phyloP scores from a whole-genome alignment of 2,888 invertebrate species.

The Listrodromus nycthemerus region DNA sequence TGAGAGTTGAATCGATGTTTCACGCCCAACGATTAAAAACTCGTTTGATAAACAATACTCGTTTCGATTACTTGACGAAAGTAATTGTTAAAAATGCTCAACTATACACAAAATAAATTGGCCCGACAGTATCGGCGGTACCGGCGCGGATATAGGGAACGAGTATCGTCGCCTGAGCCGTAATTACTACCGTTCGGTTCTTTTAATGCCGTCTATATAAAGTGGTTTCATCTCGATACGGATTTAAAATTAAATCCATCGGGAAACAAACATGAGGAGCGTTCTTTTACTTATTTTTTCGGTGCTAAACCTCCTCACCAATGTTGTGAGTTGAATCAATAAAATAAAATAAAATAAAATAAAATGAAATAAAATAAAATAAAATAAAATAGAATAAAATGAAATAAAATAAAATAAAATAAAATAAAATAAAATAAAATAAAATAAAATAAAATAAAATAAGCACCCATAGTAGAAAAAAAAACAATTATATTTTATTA shows the following conservation, averaged over 20 bases:
- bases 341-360: background rate
- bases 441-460: background rate
- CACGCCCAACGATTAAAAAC: slow-evolving; percentile 1
- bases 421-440: background rate
- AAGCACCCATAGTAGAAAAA: too few relatives aligned
- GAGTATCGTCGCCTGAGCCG: background rate
- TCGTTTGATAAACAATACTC: slow-evolving; percentile 7
- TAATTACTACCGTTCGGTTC: background rate
- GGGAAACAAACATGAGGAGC: slow-evolving; percentile 54
- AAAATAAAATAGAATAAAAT: slow-evolving; percentile 16
- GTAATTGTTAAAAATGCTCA: slow-evolving; percentile 7
- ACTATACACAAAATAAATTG: slow-evolving; percentile 29
- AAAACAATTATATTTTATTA: background rate
- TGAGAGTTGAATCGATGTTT: slow-evolving; percentile 19
- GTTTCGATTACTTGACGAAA: background rate
- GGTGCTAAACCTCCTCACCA: slow-evolving; percentile 18
- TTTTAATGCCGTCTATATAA: slow-evolving; percentile 55
- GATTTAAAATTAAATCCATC: slow-evolving; percentile 20
- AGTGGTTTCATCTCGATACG: slow-evolving; percentile 37
- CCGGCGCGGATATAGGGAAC: slow-evolving; percentile 2
- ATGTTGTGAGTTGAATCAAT: slow-evolving; percentile 64
- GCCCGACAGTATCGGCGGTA: slow-evolving; percentile 1
- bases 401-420: background rate
- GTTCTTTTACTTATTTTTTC: slow-evolving; percentile 46
- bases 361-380: background rate